These are phyloP conservation scores for Poecile montanus DNA, from an alignment of 2,797 vertebrate species.

Conservation along the genomic window DNA sequence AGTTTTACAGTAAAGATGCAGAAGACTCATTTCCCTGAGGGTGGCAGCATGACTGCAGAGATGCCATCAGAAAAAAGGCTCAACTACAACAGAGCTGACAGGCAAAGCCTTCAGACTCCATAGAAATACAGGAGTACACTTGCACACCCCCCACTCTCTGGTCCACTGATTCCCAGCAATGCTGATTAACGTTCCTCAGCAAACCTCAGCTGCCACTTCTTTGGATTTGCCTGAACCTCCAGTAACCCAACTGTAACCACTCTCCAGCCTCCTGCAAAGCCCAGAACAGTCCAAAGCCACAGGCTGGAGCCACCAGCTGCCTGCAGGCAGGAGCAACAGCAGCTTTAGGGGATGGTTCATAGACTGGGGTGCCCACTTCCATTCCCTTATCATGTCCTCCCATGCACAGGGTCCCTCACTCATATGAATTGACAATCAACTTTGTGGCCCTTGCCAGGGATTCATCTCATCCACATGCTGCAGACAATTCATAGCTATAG, in stretches of 20 bases:
- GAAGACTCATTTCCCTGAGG: neutral
- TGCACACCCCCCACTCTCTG: neutral
- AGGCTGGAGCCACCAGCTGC: neutral
- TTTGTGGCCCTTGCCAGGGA: neutral
- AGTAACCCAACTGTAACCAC: neutral
- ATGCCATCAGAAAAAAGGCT: neutral
- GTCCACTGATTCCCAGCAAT: neutral
- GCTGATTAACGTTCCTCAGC: neutral
- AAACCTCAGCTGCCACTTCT: neutral
- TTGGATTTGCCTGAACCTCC: neutral
- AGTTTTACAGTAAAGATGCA: neutral
- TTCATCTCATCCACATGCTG: neutral
- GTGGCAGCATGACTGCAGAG: neutral
- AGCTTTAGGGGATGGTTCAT: neutral
- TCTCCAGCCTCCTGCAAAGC: neutral
- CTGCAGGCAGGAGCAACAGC: neutral
- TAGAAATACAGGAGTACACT: rapidly evolving
- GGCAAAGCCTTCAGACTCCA: neutral
- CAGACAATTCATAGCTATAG: neutral
- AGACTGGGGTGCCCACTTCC: neutral
- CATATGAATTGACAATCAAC: neutral
- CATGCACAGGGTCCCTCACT: neutral
- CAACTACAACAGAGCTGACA: neutral
- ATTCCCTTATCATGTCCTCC: neutral
- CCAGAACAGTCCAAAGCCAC: neutral